These are phyloP conservation scores for Dynastes hyllus DNA, from an alignment of 2,888 invertebrate species.

Conservation along the genomic window DNA sequence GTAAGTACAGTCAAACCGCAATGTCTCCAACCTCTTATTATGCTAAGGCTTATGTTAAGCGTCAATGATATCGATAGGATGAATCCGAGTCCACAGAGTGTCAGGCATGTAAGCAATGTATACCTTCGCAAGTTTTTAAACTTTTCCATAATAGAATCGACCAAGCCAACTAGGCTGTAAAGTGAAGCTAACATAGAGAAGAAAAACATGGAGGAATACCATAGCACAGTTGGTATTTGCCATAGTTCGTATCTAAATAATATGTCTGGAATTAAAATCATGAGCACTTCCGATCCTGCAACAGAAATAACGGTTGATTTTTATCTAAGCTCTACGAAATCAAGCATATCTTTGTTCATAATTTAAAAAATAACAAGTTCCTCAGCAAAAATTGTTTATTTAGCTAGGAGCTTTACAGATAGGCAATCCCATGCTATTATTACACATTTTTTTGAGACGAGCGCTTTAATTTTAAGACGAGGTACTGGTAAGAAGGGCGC, in stretches of 20 bases:
- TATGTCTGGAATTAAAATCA: constrained; percentile 52
- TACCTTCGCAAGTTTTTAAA: constrained; percentile 47
- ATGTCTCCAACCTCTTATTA: constrained; percentile 46
- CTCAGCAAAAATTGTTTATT: too few relatives aligned
- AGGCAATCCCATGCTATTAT: too few relatives aligned
- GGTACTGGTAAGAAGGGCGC: too few relatives aligned
- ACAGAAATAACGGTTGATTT: not conserved
- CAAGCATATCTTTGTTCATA: too few relatives aligned
- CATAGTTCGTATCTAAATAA: constrained; percentile 48
- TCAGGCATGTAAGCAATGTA: constrained; percentile 38
- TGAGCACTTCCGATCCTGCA: constrained; percentile 50
- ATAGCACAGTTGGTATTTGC: constrained; percentile 36
- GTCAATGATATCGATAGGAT: constrained; percentile 40
- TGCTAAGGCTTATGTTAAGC: constrained; percentile 37
- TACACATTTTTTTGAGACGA: too few relatives aligned
- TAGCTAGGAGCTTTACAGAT: too few relatives aligned
- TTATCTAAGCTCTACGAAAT: not conserved
- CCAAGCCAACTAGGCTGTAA: constrained; percentile 47
- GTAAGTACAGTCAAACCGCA: constrained; percentile 50
- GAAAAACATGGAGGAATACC: constrained; percentile 50
- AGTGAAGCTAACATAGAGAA: constrained; percentile 36
- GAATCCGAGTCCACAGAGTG: constrained; percentile 43
- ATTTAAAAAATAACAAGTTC: too few relatives aligned
- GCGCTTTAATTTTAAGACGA: too few relatives aligned
- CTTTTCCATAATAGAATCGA: constrained; percentile 50